Base-by-base conservation (phyloP, 2,888 invertebrate species). In the Eupithecia subfuscata region DNA sequence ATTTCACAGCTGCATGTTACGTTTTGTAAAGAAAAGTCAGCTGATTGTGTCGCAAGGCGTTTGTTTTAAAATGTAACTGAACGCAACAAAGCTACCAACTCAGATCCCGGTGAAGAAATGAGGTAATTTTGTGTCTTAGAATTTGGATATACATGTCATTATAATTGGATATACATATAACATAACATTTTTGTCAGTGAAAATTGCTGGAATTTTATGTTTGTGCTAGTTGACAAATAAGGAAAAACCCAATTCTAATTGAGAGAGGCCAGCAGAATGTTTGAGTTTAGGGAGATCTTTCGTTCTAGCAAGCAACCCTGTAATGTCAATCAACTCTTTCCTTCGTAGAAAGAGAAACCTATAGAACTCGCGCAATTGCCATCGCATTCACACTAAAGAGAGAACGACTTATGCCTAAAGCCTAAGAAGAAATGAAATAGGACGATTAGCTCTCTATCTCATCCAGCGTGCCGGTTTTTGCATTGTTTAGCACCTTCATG, bases 21-120 rank as follows among this genome's bases (percentile, higher is more conserved):
- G 4, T 56, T 56, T 22, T 11, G 12, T n/a, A 22, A 0, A 12
- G 25, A 60, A 18, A 7, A 34, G 64, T 34, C 64, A 64, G 64
- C 64, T 64, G 64, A 16, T 64, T 16, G 0, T 18, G 3, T 8
- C 30, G 56, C 34, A 18, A 34, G 30, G 64, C 64, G 16, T 34
- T 56, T 3, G 56, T 64, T 64, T 30, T 2, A 64, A 64, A 34
- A 30, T 64, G 64, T 64, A 34, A 64, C 34, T 64, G 64, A 64
- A 18, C 64, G 64, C 30, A 7, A 30, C 8, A 18, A 30, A 64
- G 64, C 11, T 30, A 34, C 63, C 63, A 63, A 30, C 63, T 25
- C 30, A 12, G 52, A 56, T 22, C 2, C 52, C 52, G 52, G 9
- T 8, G 7, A n/a, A 48, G n/a, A n/a, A n/a, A 48, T 8, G 48